Evolutionary conservation across 2,797 vertebrate genomes (phyloP), one percentile per base, ranked within the genome.

Genomic region (Gastrophryne carolinensis): DNA sequence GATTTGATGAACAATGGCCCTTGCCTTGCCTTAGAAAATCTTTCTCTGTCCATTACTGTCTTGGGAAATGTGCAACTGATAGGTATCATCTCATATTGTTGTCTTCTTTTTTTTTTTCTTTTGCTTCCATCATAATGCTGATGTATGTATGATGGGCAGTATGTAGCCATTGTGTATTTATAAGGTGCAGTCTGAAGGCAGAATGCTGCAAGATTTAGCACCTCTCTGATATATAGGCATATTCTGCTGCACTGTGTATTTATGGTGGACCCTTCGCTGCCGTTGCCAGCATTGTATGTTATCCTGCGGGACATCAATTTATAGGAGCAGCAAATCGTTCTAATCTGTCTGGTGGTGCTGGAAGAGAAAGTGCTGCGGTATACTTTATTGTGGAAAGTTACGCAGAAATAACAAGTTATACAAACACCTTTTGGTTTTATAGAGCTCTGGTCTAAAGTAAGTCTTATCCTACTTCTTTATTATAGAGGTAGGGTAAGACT

Each of bases 191-290:
- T 39, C 37, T 39, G 37, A 4, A 3, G 37, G 12, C 37, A 13
- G 2, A 39, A 12, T 3, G 6, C 2, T 4, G 8, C 2, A 35
- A 35, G 34, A 3, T 35, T 35, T 41, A 41, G 11, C 21, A 7
- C 13, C 3, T 4, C 6, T 10, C n/a, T 54, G 66, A 77, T 70
- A 1, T 54, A 77, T 71, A 17, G 32, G 35, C 47, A 11, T 15
- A 35, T 58, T 77, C 19, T n/a, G 32, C 75, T 35, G 67, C 75
- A 62, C 35, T 23, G 26, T 37, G 52, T 49, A 72, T 78, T 78
- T 72, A 78, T 66, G 61, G 57, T 35, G 52, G 35, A 5, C 60
- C 61, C 52, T 57, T 19, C 32, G 12, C 26, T 21, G 60, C 35
- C 2, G 41, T 52, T 6, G 30, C 50, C 35, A 3, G 27, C 2